Conservation (phyloP, 1,140 invertebrate species). For the Pachyrhynchus sulphureomaculatus region DNA sequence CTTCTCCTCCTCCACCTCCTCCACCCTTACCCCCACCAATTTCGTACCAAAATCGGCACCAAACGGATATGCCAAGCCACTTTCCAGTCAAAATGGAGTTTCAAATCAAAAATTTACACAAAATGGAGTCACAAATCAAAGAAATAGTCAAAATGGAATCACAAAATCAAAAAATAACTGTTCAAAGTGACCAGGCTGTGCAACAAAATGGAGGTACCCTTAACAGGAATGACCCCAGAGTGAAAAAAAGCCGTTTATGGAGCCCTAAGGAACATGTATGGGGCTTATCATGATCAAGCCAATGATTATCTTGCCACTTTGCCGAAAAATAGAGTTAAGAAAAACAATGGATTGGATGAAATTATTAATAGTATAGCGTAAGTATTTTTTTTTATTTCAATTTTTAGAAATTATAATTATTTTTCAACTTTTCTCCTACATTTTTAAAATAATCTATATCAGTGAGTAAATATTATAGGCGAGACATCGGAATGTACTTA, state of each 20-base stretch:
- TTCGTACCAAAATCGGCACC: neutral
- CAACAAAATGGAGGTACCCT: conserved; percentile 18
- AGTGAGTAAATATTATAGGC: no score
- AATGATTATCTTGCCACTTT: conserved; percentile 62
- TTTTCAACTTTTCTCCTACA: no score
- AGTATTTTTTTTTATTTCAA: conserved; percentile 41
- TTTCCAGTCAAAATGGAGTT: neutral
- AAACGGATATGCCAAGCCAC: neutral
- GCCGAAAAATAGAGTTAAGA: conserved; percentile 56
- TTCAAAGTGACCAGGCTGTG: neutral
- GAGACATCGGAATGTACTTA: no score
- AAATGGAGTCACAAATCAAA: neutral
- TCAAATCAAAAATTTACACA: neutral
- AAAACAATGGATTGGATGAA: conserved; percentile 60
- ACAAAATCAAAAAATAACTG: neutral
- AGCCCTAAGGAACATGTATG: conserved; percentile 62
- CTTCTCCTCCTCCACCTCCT: conserved; percentile 15
- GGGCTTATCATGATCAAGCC: conserved; percentile 62
- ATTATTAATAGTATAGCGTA: conserved; percentile 58
- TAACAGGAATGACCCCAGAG: conserved; percentile 54
- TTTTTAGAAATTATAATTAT: no score
- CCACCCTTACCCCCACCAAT: conserved; percentile 6
- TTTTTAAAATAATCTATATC: no score
- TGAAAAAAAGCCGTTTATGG: conserved; percentile 65
- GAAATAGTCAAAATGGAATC: neutral